A percentile compares a stretch with the other conserved stretches of the same genome.
Evolutionary conservation across 2,113 vertebrate genomes (phyloP).

Genomic region (Psephotus haematonotus): DNA sequence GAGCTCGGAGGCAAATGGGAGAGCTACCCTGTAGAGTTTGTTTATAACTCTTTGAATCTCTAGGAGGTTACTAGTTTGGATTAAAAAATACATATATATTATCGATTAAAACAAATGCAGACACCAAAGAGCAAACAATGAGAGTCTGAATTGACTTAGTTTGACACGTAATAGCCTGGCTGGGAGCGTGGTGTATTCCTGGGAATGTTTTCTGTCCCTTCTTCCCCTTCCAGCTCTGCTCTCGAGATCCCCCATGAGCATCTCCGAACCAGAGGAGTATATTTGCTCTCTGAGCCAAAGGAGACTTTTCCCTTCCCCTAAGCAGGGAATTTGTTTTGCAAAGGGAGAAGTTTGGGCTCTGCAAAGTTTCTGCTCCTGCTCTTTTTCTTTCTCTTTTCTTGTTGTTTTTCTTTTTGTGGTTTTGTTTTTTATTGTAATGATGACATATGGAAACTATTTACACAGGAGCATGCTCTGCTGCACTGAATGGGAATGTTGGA

Average conservation of each 20-base stretch:
- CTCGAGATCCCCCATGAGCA: background rate
- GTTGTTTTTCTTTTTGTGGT: background rate
- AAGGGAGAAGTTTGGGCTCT: constrained; percentile 8
- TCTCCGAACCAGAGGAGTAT: background rate
- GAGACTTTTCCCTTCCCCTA: background rate
- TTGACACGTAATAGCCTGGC: background rate
- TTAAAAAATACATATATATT: background rate
- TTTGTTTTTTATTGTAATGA: constrained; percentile 64
- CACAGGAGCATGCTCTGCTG: constrained; percentile 70
- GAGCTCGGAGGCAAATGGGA: background rate
- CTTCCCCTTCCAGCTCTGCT: background rate
- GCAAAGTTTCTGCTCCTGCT: background rate
- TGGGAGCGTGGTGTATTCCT: background rate
- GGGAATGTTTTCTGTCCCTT: background rate
- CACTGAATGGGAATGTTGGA: constrained; percentile 62
- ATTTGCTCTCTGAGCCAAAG: background rate
- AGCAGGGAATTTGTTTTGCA: constrained; percentile 16
- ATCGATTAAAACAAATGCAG: background rate
- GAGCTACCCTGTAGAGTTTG: background rate
- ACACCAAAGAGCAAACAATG: background rate
- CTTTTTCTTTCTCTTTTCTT: background rate
- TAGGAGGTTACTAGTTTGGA: background rate
- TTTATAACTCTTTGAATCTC: background rate
- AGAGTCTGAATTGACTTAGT: background rate
- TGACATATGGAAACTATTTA: constrained; percentile 78